A percentile compares a stretch with the other conserved stretches of the same genome.
Conservation (phyloP, 1,140 invertebrate species). For the Plectrocnemia conspersa region DNA sequence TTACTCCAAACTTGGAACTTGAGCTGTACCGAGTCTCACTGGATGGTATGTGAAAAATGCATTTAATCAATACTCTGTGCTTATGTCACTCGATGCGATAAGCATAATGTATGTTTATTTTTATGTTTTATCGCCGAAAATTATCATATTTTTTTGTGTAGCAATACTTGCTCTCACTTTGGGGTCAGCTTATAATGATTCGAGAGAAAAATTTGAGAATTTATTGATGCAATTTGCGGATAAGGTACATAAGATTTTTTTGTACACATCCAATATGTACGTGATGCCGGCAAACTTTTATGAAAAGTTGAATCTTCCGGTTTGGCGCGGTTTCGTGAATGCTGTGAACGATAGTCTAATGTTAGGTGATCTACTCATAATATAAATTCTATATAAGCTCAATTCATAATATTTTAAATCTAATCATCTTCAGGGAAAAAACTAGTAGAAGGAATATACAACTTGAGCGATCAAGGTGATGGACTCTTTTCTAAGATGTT, state of each 20-base stretch:
- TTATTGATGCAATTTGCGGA: conserved; percentile 55
- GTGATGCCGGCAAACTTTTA: conserved; percentile 64
- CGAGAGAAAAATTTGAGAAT: conserved; percentile 41
- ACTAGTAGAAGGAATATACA: conserved; percentile 47
- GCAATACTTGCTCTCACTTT: conserved; percentile 67
- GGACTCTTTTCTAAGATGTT: conserved; percentile 61
- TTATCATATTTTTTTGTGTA: conserved; percentile 49
- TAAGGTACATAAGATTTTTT: conserved; percentile 68
- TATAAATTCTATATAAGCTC: neutral
- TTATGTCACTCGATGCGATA: neutral
- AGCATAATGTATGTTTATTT: neutral
- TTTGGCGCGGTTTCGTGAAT: conserved; percentile 69
- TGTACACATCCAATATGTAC: conserved; percentile 64
- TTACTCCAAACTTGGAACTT: conserved; percentile 55
- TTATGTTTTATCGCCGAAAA: neutral
- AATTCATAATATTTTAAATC: neutral
- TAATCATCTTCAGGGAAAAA: conserved; percentile 41
- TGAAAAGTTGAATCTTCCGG: conserved; percentile 56
- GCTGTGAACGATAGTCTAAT: conserved; percentile 60
- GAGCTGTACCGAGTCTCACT: conserved; percentile 72
- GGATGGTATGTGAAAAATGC: conserved; percentile 54
- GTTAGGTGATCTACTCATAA: conserved; percentile 37
- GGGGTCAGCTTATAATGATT: conserved; percentile 51
- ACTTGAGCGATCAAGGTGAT: conserved; percentile 40
- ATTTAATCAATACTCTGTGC: conserved; percentile 15